Evolutionary conservation across 2,113 vertebrate genomes (phyloP).

Genomic region (Egretta garzetta): DNA sequence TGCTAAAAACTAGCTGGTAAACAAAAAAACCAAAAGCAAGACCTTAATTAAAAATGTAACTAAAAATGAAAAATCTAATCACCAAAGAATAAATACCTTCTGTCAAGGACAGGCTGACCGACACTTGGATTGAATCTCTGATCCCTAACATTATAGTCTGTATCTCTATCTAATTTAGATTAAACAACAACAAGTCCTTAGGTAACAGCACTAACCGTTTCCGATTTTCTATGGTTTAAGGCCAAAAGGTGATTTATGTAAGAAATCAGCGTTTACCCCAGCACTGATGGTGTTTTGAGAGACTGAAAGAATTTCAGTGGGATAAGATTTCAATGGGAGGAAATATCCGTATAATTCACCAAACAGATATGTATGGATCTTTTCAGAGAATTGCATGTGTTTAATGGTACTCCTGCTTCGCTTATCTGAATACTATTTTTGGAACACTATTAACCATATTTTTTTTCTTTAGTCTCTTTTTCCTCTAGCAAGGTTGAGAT

Average conservation of each 20-base stretch:
- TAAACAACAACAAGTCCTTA: neutral
- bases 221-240: neutral
- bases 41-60: neutral
- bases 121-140: slow-evolving; percentile 1
- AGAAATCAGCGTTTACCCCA: neutral
- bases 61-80: neutral
- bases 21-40: neutral
- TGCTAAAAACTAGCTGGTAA: neutral
- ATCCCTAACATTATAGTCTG: slow-evolving; percentile 9
- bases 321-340: neutral
- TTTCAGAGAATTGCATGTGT: neutral
- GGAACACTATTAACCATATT: neutral
- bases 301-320: neutral
- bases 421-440: neutral
- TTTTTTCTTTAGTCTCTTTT: neutral
- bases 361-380: neutral
- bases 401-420: neutral
- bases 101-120: neutral
- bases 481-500: neutral
- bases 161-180: neutral
- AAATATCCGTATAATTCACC: neutral
- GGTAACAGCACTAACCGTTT: neutral
- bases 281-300: neutral
- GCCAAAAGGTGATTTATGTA: slow-evolving; percentile 20
- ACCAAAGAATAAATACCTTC: neutral